Base-by-base conservation (phyloP, 2,888 invertebrate genomes). In the Temnothorax ravouxi region DNA sequence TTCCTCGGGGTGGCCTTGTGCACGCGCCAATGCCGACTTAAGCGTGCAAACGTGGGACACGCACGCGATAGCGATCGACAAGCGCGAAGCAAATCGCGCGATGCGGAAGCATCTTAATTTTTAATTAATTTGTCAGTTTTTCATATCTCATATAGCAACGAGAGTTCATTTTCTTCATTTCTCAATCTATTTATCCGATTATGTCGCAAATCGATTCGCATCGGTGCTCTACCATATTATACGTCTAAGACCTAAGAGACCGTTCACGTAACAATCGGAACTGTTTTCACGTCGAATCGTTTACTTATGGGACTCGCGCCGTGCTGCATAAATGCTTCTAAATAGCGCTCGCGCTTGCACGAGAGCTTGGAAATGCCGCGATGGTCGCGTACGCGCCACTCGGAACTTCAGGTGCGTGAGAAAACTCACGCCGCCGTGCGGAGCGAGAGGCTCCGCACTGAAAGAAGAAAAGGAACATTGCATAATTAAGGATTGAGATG, bases 401-500 rank as follows among this genome's bases (percentile, higher is more conserved):
- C 88, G 88, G 87, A 90, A 91, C 88, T 86, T 89, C 87, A 81
- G 90, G 89, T 93, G 93, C 93, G 93, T 93, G 93, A 93, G 93
- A 93, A 93, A 93, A 91, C 85, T 88, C 89, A 84, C 88, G 90
- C 85, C 77, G 75, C n/a, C 77, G 75, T 71, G 77, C 72, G 38
- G 80, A 74, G 66, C 71, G 84, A 87, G 88, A 89, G 84, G 74
- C 76, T 67, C 72, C 61, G 54, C 56, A 62, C 69, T 62, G 80
- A 66, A 76, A 76, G 83, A 83, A 66, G 84, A 88, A 88, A 90
- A 89, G 88, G 87, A 91, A 88, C 87, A 91, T 93, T 93, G 93
- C 93, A 92, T 93, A 93, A 93, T 93, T 93, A 93, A 86, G 91
- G 90, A 93, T 93, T 92, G 92, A 93, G 89, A 92, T 92, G 92